Evolutionary conservation across 1,140 invertebrate genomes (phyloP).

Genomic region (Saccostrea echinata): DNA sequence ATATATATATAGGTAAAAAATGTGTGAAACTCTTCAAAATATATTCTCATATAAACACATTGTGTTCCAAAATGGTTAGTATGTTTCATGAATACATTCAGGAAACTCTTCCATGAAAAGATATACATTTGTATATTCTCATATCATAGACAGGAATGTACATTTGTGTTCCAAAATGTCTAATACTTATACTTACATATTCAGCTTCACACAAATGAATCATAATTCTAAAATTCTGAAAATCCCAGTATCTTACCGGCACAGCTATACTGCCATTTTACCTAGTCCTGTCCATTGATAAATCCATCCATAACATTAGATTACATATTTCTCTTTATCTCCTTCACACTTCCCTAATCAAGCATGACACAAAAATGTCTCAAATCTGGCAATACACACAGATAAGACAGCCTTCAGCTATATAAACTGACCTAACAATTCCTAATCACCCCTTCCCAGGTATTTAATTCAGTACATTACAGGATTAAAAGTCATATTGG

Average conservation of each 20-base stretch:
- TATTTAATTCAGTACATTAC: neutral
- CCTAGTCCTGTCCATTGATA: constrained; percentile 11
- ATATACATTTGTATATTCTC: no score
- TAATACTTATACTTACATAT: no score
- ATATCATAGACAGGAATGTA: no score
- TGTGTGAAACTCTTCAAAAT: no score
- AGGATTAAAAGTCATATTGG: constrained; percentile 17
- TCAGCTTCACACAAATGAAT: no score
- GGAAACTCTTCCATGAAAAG: no score
- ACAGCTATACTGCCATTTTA: neutral
- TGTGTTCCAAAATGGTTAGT: no score
- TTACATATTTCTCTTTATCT: constrained; percentile 38
- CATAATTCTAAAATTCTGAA: no score
- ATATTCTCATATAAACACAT: no score
- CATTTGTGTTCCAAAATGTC: no score
- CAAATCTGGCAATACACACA: neutral
- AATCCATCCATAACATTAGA: neutral
- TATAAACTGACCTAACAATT: constrained; percentile 21
- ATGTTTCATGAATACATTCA: no score
- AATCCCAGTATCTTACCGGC: neutral
- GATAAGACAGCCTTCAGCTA: neutral
- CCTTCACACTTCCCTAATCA: constrained; percentile 26
- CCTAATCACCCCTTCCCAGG: neutral
- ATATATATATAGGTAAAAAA: no score
- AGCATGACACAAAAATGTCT: constrained; percentile 34